Conservation (phyloP, 2,888 invertebrate species). For the Oscheius sp. region DNA sequence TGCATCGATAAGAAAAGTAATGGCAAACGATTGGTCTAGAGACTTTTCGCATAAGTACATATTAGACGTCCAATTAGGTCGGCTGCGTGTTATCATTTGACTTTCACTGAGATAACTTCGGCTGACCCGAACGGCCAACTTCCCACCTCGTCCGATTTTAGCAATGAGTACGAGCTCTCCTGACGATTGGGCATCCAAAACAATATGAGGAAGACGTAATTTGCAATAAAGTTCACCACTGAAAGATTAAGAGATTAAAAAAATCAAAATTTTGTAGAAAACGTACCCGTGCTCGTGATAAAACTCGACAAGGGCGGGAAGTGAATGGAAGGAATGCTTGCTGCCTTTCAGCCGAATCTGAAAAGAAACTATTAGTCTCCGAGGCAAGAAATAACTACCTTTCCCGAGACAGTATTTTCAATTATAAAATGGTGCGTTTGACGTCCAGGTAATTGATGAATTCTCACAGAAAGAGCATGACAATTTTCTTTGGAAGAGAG, state of each 20-base stretch:
- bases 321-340: background rate
- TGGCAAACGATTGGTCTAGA: background rate
- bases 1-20: conserved; percentile 15
- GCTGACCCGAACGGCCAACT: background rate
- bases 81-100: conserved; percentile 27
- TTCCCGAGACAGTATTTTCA: background rate
- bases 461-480: conserved; percentile 9
- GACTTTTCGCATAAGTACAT: conserved; percentile 19
- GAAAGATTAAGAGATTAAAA: background rate
- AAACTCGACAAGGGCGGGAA: conserved; percentile 8
- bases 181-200: background rate
- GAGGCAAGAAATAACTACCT: background rate
- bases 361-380: background rate
- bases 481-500: conserved; percentile 3
- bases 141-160: conserved; percentile 17
- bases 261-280: background rate
- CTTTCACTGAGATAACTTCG: conserved; percentile 25
- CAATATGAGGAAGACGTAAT: background rate
- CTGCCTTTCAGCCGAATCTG: conserved; percentile 9
- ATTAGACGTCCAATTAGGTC: conserved; percentile 7
- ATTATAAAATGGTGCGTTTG: conserved; percentile 9
- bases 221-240: conserved; percentile 1
- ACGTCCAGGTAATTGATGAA: background rate
- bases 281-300: conserved; percentile 3
- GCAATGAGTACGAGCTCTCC: conserved; percentile 1